Conservation (phyloP, 2,113 vertebrate genomes). For the Notiomystis cincta region DNA sequence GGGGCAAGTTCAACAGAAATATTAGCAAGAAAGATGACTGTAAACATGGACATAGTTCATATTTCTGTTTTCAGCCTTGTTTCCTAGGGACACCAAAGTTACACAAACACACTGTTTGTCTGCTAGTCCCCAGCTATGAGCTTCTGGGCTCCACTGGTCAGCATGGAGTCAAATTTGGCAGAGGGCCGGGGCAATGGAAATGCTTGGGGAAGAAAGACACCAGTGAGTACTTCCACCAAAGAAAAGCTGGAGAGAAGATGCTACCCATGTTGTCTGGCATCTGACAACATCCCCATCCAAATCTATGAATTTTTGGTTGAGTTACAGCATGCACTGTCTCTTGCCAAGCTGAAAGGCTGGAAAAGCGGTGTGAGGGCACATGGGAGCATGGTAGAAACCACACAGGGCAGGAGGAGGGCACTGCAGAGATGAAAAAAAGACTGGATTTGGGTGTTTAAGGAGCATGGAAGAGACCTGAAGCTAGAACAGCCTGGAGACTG, state of each 20-base stretch:
- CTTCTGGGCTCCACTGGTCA: neutral
- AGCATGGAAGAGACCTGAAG: neutral
- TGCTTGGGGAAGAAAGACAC: neutral
- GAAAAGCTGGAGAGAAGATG: neutral
- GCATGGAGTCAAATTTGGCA: neutral
- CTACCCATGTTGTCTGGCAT: neutral
- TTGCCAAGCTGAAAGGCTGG: neutral
- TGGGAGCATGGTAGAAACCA: neutral
- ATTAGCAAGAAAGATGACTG: neutral
- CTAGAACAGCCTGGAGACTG: neutral
- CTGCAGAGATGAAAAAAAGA: neutral
- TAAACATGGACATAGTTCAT: neutral
- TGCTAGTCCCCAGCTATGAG: neutral
- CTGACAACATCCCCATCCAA: neutral
- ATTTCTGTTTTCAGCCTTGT: neutral
- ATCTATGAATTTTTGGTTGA: neutral
- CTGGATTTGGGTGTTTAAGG: neutral
- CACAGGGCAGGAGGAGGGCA: neutral
- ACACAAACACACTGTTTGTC: neutral
- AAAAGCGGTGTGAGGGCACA: neutral
- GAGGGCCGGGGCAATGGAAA: neutral
- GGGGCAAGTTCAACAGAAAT: neutral
- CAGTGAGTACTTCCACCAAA: neutral
- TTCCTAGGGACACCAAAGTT: neutral
- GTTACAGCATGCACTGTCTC: neutral